Conservation (phyloP, 2,888 invertebrate species). For the Tupiocoris notatus region DNA sequence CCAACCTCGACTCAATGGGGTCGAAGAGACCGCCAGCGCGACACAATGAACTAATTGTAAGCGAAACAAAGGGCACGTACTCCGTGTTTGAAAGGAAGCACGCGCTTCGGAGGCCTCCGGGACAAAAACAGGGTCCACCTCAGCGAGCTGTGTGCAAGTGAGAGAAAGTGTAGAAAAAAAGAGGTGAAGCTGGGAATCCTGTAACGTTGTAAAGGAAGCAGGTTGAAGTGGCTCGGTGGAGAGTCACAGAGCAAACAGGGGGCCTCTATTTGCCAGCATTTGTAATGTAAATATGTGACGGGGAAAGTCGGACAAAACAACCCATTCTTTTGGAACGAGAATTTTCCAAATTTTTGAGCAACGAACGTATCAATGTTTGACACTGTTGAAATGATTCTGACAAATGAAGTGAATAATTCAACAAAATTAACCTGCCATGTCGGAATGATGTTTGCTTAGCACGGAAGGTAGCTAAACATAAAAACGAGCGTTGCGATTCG, state of each 20-base stretch:
- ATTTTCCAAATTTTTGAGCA: not conserved
- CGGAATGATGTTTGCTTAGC: too few species aligned
- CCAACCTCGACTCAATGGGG: not conserved
- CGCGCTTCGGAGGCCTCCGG: not conserved
- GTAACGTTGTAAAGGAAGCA: not conserved
- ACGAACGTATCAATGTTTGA: too few species aligned
- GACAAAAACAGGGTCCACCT: not conserved
- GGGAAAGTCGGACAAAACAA: not conserved
- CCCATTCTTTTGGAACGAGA: not conserved
- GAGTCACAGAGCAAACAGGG: not conserved
- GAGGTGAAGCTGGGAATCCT: not conserved
- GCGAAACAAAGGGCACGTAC: not conserved
- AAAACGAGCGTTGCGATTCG: too few species aligned
- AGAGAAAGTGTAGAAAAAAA: not conserved
- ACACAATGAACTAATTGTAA: not conserved
- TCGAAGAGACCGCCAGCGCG: not conserved
- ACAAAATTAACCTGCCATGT: too few species aligned
- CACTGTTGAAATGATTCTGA: too few species aligned
- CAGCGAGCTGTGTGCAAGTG: not conserved
- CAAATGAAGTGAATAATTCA: too few species aligned
- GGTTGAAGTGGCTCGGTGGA: not conserved
- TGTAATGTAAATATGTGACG: conserved; percentile 24
- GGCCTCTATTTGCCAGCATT: conserved; percentile 24
- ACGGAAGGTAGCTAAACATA: too few species aligned
- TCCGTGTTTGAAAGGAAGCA: not conserved